phyloP scores from a whole-genome alignment of 1,140 invertebrate species.

The Drosophila hydei region DNA sequence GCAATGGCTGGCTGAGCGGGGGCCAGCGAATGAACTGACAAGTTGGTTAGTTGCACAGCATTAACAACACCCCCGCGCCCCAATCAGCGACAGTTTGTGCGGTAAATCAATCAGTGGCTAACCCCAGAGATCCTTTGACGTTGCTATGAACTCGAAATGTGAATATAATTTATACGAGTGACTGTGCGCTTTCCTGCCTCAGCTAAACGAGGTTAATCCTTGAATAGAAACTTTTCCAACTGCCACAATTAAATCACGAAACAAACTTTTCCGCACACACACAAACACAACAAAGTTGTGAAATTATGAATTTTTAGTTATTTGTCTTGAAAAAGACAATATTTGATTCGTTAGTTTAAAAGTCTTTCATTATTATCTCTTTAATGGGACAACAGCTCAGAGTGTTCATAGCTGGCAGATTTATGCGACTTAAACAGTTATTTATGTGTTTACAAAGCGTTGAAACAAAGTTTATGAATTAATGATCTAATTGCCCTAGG shows the following conservation, averaged over 20 bases:
- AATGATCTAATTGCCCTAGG: neutral
- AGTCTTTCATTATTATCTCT: neutral
- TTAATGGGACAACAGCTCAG: neutral
- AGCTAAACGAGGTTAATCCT: constrained; percentile 10
- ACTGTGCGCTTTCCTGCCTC: neutral
- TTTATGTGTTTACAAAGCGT: neutral
- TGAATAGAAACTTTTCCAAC: constrained; percentile 2
- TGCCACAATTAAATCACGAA: constrained; percentile 5
- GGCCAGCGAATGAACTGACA: constrained; percentile 24
- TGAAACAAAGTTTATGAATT: neutral
- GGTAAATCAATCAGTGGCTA: constrained; percentile 53
- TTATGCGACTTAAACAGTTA: neutral
- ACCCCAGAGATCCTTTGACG: constrained; percentile 44
- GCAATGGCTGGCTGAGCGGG: neutral
- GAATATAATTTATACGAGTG: constrained; percentile 34
- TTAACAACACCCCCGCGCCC: neutral
- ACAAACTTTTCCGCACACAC: neutral
- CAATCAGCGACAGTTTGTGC: constrained; percentile 22
- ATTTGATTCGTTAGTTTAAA: neutral
- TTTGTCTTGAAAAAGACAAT: constrained; percentile 1
- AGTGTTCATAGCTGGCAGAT: neutral
- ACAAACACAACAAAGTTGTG: neutral
- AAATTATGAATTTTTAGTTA: neutral
- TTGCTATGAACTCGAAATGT: constrained; percentile 33
- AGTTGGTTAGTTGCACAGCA: constrained; percentile 45